These are phyloP conservation scores for Plumapathes pennacea DNA, from an alignment of 92 coral and sea anemone species.

Conservation along the genomic window DNA sequence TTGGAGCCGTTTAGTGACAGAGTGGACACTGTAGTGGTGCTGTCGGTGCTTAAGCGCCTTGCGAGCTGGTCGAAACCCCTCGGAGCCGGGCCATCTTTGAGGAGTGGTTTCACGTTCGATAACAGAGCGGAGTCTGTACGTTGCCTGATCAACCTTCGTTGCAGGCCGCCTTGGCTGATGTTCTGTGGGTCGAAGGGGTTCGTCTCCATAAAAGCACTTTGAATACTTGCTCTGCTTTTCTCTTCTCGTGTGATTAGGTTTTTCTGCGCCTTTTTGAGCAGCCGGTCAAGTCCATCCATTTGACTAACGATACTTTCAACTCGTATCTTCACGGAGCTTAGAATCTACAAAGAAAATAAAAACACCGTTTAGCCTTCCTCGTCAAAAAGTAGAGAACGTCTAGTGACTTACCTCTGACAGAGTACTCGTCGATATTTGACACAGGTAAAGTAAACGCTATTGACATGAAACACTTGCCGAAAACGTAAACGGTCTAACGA, in stretches of 20 bases:
- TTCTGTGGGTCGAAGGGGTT: slow-evolving; percentile 55
- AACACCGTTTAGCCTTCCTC: too few species aligned
- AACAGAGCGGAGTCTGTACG: slow-evolving; percentile 65
- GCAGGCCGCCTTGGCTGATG: slow-evolving; percentile 18
- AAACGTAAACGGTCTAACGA: too few species aligned
- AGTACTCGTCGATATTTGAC: too few species aligned
- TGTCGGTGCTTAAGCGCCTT: slow-evolving; percentile 24
- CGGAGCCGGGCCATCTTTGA: slow-evolving; percentile 73
- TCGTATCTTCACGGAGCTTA: slow-evolving; percentile 85
- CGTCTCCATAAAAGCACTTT: slow-evolving; percentile 66
- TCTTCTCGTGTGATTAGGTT: slow-evolving; percentile 88
- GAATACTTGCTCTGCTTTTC: slow-evolving; percentile 80
- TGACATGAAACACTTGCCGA: too few species aligned
- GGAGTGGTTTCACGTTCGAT: slow-evolving; percentile 37
- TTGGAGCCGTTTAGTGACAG: slow-evolving; percentile 73
- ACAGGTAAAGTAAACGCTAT: too few species aligned
- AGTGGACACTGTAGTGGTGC: slow-evolving; percentile 61
- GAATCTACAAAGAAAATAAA: slow-evolving; percentile 76
- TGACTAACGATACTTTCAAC: slow-evolving; percentile 80
- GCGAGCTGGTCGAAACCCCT: slow-evolving; percentile 22
- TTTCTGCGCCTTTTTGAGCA: slow-evolving; percentile 80
- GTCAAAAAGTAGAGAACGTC: too few species aligned
- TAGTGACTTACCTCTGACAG: too few species aligned
- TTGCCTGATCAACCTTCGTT: slow-evolving; percentile 38
- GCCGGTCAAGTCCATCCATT: slow-evolving; percentile 67